Base-by-base conservation (phyloP, 2,888 invertebrate genomes). In the Chamaedrilus cognettii region DNA sequence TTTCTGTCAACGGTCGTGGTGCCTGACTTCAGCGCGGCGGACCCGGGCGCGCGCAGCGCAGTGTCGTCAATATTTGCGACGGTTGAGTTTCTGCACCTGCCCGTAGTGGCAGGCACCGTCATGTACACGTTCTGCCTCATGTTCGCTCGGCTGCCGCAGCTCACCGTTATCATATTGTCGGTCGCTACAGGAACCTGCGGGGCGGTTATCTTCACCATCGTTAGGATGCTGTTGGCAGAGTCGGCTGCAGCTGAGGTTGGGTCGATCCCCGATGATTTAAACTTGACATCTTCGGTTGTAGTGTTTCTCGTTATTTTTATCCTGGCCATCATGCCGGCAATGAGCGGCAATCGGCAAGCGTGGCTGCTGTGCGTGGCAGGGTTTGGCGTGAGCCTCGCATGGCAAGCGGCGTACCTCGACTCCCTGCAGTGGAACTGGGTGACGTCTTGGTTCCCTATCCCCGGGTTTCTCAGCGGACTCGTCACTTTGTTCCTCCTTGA, bases 81-180 rank as follows among this genome's bases (percentile, higher is more conserved):
- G 30, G 49, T 67, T 4, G 72, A 72, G 51, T 57, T 72, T 51
- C 62, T 72, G 26, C 70, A 73, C 50, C 60, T 70, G 33, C 73
- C 71, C 19, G 73, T 73, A 28, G 61, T 68, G 2, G 19, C 31
- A 5, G 70, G 70, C n/a, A 34, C 67, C 19, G 30, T 69, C 26
- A 62, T 70, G 59, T 67, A 67, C 52, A 60, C 70, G 23, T 66
- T 70, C 49, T 70, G 68, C 56, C 58, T 72, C 11, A 65, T 69
- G 33, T 70, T 72, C 42, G 60, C 65, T 19, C 52, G 61, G 32
- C 60, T 65, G 52, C 73, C 73, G n/a, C 59, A 63, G 3, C 30
- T 33, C 1, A 35, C 26, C 26, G 61, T 33, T 28, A 31, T 68
- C 19, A 30, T 51, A 3, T 63, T 66, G n/a, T 51, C 67, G 2